Evolutionary conservation across 1,140 invertebrate genomes (phyloP), one percentile per base, ranked within the genome.

Genomic region (Stenopsyche tienmushanensis): DNA sequence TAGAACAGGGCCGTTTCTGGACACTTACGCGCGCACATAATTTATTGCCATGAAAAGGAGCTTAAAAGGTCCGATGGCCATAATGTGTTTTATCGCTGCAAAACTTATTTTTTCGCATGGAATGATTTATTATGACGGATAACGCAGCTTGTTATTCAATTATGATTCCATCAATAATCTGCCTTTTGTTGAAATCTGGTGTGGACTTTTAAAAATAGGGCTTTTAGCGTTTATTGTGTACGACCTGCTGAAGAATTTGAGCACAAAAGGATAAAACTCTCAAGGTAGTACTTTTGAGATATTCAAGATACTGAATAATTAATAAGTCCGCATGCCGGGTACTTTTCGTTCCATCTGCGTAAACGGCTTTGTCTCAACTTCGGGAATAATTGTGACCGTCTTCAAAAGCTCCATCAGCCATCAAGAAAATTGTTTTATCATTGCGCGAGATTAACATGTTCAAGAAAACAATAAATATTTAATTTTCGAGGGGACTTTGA

Each of bases 271-370:
- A n/a, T n/a, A n/a, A n/a, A n/a, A n/a, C n/a, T n/a, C n/a, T n/a
- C n/a, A n/a, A n/a, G n/a, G n/a, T 7, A 34, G 29, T 34, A 7
- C 5, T 34, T 34, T 34, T 5, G 29, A 42, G 54, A 23, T 24
- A 24, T 21, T 39, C 54, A 39, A 57, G 54, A 41, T 39, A 42
- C 21, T 60, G 57, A 60, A 60, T 60, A 60, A 60, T 60, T 60
- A 60, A 60, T 47, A n/a, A n/a, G 24, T 47, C 42, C 41, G 42
- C 44, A 47, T n/a, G 34, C 44, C 21, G 18, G 54, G 25, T 54
- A 18, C 52, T 34, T n/a, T n/a, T n/a, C n/a, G n/a, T n/a, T n/a
- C n/a, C n/a, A n/a, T n/a, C n/a, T n/a, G n/a, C 52, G 52, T 10
- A 26, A 29, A 55, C 20, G 24, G 39, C 55, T 58, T 58, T 58